These are phyloP conservation scores for Diarsia mendica DNA, from an alignment of 2,888 invertebrate genomes.

Conservation along the genomic window DNA sequence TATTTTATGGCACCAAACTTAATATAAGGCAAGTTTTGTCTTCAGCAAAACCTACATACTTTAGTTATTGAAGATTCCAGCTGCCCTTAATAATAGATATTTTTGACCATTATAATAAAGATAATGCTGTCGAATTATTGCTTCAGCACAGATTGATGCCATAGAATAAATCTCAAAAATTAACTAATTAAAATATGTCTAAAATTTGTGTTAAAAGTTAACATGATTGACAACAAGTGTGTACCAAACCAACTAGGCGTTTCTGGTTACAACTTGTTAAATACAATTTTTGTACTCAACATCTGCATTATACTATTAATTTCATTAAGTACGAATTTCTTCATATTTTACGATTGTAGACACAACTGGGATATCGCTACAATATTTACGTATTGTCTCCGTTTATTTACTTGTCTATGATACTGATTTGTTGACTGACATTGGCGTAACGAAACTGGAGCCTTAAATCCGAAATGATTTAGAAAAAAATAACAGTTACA, in stretches of 20 bases:
- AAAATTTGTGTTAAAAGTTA: constrained; percentile 55
- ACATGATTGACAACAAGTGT: constrained; percentile 55
- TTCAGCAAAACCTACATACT: not conserved
- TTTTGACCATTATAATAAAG: constrained; percentile 1
- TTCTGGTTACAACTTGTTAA: constrained; percentile 39
- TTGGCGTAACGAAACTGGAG: constrained; percentile 38
- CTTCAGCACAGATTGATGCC: constrained; percentile 19
- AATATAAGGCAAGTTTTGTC: constrained; percentile 20
- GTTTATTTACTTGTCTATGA: constrained; percentile 34
- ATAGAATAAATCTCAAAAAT: constrained; percentile 57
- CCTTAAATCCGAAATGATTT: not conserved
- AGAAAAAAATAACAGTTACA: constrained; percentile 16
- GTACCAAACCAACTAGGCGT: constrained; percentile 42
- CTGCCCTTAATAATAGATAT: constrained; percentile 19
- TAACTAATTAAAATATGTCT: constrained; percentile 57
- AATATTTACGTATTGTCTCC: constrained; percentile 43
- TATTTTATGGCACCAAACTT: constrained; percentile 56
- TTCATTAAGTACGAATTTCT: constrained; percentile 64
- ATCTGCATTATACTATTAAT: constrained; percentile 52
- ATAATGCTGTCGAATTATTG: constrained; percentile 8
- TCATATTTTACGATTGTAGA: constrained; percentile 40
- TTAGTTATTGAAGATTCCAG: constrained; percentile 10
- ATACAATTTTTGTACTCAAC: constrained; percentile 57
- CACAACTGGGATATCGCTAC: constrained; percentile 39
- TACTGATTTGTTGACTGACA: constrained; percentile 53